A percentile compares a stretch with the other conserved stretches of the same genome.
These are phyloP conservation scores for Potorous gilbertii DNA, from an alignment of 2,797 vertebrate species.

Conservation along the genomic window DNA sequence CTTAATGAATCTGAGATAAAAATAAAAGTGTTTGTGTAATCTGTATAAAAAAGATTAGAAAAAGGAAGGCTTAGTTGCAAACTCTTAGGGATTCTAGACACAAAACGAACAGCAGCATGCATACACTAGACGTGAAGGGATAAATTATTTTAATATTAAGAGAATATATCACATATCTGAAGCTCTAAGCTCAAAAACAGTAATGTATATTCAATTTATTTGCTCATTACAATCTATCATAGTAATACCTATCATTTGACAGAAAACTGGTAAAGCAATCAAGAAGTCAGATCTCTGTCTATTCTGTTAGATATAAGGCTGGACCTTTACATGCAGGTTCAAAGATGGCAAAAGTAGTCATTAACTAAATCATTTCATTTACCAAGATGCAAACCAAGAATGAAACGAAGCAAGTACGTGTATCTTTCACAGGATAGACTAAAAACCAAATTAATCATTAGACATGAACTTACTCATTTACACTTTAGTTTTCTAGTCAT, in stretches of 20 bases:
- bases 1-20: background rate
- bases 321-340: background rate
- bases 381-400: background rate
- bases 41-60: background rate
- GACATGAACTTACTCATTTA: background rate
- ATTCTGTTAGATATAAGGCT: background rate
- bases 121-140: background rate
- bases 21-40: background rate
- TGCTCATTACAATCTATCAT: background rate
- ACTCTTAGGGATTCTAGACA: background rate
- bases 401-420: background rate
- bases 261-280: background rate
- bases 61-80: background rate
- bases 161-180: slow-evolving; percentile 24
- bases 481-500: background rate
- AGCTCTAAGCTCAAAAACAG: background rate
- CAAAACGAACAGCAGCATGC: background rate
- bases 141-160: slow-evolving; percentile 10
- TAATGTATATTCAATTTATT: background rate
- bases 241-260: background rate
- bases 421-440: background rate
- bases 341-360: background rate
- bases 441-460: background rate
- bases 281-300: background rate
- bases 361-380: background rate